Evolutionary conservation across 2,113 vertebrate genomes (phyloP).

Genomic region (Ranitomeya variabilis): DNA sequence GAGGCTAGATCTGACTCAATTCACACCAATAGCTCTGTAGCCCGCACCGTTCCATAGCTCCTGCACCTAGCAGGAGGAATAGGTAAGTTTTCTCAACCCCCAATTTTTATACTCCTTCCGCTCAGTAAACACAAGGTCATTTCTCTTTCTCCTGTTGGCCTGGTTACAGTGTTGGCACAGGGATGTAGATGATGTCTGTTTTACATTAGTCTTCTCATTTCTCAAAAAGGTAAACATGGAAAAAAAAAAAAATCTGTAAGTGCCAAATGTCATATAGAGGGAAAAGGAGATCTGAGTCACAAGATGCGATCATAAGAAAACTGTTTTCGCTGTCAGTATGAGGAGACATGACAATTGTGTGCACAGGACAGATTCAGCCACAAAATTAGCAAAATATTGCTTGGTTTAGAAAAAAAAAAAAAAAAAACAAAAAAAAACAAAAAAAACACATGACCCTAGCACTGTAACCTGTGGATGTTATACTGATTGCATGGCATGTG

Average conservation of each 20-base stretch:
- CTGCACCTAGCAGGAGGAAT: not conserved
- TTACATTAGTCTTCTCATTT: slow-evolving; percentile 11
- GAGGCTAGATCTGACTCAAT: too few relatives aligned
- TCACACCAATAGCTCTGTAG: too few relatives aligned
- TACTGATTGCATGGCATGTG: too few relatives aligned
- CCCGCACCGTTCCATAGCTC: too few relatives aligned
- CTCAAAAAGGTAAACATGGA: not conserved
- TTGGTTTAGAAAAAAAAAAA: too few relatives aligned
- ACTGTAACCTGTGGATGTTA: too few relatives aligned
- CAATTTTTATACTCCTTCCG: not conserved
- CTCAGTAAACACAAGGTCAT: not conserved
- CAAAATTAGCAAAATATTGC: too few relatives aligned
- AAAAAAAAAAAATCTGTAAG: not conserved
- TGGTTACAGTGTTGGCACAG: not conserved
- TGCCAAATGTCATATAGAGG: not conserved
- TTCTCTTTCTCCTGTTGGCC: not conserved
- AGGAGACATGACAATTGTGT: too few relatives aligned
- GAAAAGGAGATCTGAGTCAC: not conserved
- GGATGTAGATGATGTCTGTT: not conserved
- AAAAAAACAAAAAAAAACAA: too few relatives aligned
- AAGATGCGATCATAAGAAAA: not conserved
- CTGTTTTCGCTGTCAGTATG: too few relatives aligned
- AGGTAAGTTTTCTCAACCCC: not conserved
- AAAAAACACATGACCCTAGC: too few relatives aligned
- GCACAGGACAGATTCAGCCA: too few relatives aligned